phyloP scores from a whole-genome alignment of 64 coral and sea anemone species.

The Anthopleura sola region DNA sequence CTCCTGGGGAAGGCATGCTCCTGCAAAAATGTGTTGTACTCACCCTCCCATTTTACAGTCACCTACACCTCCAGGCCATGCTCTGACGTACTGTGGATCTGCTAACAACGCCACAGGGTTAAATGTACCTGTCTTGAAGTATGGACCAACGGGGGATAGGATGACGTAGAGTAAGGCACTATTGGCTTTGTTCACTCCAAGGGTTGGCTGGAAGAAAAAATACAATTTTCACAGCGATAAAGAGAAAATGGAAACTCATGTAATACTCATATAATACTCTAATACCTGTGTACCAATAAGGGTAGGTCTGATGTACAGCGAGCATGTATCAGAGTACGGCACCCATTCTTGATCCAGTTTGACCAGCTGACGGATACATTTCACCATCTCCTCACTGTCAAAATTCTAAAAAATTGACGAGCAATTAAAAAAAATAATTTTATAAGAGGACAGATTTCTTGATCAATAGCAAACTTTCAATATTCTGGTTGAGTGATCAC shows the following conservation, averaged over 20 bases:
- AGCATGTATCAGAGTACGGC: constrained; percentile 84
- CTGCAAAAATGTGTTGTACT: background rate
- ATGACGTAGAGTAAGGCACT: constrained; percentile 81
- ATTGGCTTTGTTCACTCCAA: constrained; percentile 60
- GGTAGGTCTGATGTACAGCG: constrained; percentile 88
- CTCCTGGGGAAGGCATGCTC: background rate
- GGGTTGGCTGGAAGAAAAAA: constrained; percentile 56
- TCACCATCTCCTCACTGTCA: constrained; percentile 67
- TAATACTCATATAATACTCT: too few species aligned
- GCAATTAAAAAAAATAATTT: background rate
- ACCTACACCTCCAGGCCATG: constrained; percentile 88
- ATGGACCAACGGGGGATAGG: constrained; percentile 91
- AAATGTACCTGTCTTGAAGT: constrained; percentile 96
- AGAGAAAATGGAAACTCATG: too few species aligned
- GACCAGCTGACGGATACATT: constrained; percentile 77
- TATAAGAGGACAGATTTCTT: background rate
- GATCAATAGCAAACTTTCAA: too few species aligned
- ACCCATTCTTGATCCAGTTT: constrained; percentile 93
- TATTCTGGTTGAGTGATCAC: too few species aligned
- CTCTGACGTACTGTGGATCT: constrained; percentile 71
- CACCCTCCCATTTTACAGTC: constrained; percentile 92
- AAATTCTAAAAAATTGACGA: constrained; percentile 55
- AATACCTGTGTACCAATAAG: constrained; percentile 90
- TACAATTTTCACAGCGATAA: too few species aligned
- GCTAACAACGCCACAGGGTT: constrained; percentile 86